Percentiles rank a stretch among this genome's conserved stretches.
Conservation (phyloP, 2,888 invertebrate species). For the Thera britannica region DNA sequence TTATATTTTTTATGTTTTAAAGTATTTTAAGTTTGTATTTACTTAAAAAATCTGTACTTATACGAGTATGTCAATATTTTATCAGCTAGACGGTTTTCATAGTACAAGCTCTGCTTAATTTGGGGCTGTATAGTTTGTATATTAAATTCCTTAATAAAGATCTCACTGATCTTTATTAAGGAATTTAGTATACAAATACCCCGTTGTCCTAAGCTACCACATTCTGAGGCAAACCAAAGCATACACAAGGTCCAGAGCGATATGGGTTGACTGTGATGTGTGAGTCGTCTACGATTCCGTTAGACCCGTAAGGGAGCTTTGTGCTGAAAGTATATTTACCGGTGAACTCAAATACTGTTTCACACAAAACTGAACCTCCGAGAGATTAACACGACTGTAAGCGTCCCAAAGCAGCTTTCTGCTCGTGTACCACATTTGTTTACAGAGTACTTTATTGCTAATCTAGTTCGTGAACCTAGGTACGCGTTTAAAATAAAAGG, state of each 20-base stretch:
- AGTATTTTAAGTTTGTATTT: too few relatives aligned
- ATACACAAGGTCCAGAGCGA: not conserved
- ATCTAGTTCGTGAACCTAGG: too few relatives aligned
- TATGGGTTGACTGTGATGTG: not conserved
- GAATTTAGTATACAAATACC: too few relatives aligned
- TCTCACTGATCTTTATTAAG: too few relatives aligned
- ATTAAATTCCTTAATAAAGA: not conserved
- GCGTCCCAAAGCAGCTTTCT: conserved; percentile 10
- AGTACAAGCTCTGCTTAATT: too few relatives aligned
- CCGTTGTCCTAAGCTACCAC: not conserved
- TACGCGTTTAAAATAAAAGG: not conserved
- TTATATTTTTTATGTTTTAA: too few relatives aligned
- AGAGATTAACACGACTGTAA: conserved; percentile 10
- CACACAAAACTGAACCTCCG: conserved; percentile 10
- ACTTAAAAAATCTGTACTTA: too few relatives aligned
- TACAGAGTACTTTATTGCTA: not conserved
- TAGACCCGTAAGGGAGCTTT: not conserved
- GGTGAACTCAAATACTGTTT: conserved; percentile 3
- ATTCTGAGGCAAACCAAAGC: not conserved
- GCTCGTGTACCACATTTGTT: not conserved
- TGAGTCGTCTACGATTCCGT: conserved; percentile 8
- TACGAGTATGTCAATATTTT: too few relatives aligned
- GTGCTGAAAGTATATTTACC: conserved; percentile 8
- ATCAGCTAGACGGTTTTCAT: too few relatives aligned
- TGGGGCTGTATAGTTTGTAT: too few relatives aligned